A percentile compares a stretch with the other conserved stretches of the same genome.
Evolutionary conservation across 2,113 vertebrate species (phyloP).

Genomic region (Cynocephalus volans): DNA sequence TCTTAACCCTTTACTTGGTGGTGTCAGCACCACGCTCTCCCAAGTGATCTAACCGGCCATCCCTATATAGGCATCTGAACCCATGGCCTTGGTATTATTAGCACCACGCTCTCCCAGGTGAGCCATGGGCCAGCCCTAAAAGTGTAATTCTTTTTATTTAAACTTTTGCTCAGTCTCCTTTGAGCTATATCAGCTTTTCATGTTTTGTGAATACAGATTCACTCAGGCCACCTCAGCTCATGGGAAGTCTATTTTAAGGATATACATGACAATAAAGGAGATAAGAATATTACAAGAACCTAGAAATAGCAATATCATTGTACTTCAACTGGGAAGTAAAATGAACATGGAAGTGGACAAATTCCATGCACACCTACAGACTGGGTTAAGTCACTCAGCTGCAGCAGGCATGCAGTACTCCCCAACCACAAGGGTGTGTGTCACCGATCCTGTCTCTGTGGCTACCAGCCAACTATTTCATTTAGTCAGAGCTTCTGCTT

Average conservation of each 20-base stretch:
- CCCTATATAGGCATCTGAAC: too few relatives aligned
- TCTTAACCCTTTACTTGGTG: too few relatives aligned
- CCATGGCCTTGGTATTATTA: too few relatives aligned
- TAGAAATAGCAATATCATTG: conserved; percentile 43
- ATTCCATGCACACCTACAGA: background rate
- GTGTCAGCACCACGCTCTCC: too few relatives aligned
- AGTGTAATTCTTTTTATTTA: background rate
- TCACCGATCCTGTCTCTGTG: background rate
- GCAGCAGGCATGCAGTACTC: background rate
- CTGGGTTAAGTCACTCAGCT: background rate
- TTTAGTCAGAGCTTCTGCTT: conserved; percentile 64
- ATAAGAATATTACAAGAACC: conserved; percentile 14
- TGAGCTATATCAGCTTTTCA: background rate
- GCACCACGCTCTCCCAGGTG: too few relatives aligned
- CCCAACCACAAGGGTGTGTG: background rate
- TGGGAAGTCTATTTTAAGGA: conserved; percentile 61
- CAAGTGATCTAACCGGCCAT: too few relatives aligned
- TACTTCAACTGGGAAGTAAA: background rate
- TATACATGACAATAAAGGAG: background rate
- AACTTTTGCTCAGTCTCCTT: background rate
- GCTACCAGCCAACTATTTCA: background rate
- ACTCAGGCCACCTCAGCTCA: conserved; percentile 11
- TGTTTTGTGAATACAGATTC: conserved; percentile 10
- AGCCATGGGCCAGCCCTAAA: too few relatives aligned
- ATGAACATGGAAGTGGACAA: background rate